Evolutionary conservation across 2,797 vertebrate species (phyloP), one percentile per base, ranked within the genome.

Genomic region (Urosaurus nigricauda): DNA sequence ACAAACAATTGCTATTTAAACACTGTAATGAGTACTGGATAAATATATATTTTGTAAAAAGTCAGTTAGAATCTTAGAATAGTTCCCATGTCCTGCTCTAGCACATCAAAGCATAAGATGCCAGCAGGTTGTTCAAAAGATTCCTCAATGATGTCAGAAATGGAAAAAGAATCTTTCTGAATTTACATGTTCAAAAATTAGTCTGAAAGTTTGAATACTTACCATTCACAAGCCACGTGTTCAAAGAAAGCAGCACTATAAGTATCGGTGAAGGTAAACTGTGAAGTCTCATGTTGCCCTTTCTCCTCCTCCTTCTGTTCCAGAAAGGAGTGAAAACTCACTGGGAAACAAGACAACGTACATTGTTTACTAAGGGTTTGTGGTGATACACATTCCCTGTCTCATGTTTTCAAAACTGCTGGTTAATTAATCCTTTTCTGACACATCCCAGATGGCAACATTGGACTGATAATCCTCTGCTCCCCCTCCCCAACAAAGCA

Each of bases 311-410:
- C 9, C 37, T 51, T 8, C 47, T 51, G 7, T 86, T 90, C 90
- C 70, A 12, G 60, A 16, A 79, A 81, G 93, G 87, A 94, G 37
- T 79, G 53, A 86, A 87, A 91, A 65, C 75, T 95, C 83, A 79
- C 97, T 97, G 94, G 88, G 97, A 97, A 94, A 96, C 24, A 96
- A 3, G 0, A 12, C 75, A 93, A 51, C 74, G 32, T 81, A 82
- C 47, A 86, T 83, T 3, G 83, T 81, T 94, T 84, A 92, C 1
- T 68, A 89, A 80, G 53, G 60, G 75, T 86, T 83, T 0, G 4
- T 51, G 3, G 43, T 37, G n/a, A 40, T 51, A 60, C 0, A 0
- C 19, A 83, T 79, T n/a, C 1, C 13, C 26, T 51, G 43, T 70
- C 19, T 56, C 5, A 37, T 75, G 88, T 77, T 73, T 91, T 53